Evolutionary conservation across 2,888 invertebrate genomes (phyloP).

Genomic region (Ectobius pallidus): DNA sequence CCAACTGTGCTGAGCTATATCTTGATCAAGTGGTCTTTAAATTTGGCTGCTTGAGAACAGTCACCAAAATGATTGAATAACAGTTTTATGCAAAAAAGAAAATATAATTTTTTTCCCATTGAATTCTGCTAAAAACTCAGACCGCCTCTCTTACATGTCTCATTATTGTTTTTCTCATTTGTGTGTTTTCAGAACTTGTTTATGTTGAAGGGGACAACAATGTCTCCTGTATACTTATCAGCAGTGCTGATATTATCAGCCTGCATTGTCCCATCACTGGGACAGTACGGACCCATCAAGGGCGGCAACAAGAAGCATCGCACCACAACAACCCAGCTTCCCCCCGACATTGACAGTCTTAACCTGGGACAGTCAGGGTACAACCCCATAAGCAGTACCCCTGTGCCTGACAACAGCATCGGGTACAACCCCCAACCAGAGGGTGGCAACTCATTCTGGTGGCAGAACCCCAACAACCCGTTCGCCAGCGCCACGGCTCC

Average conservation of each 20-base stretch:
- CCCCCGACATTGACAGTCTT: conserved; percentile 28
- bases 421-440: neutral
- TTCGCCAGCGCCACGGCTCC: neutral
- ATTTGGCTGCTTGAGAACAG: too few species aligned
- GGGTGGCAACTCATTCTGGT: neutral
- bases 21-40: too few species aligned
- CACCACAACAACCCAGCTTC: conserved; percentile 21
- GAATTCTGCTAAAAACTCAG: too few species aligned
- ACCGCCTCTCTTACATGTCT: too few species aligned
- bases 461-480: neutral
- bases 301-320: neutral
- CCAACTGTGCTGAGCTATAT: too few species aligned
- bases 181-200: too few species aligned
- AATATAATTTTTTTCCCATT: too few species aligned
- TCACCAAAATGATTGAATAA: too few species aligned
- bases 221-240: neutral
- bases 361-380: neutral
- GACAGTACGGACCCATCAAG: conserved; percentile 28
- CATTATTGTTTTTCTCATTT: too few species aligned
- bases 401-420: conserved; percentile 16
- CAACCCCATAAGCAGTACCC: conserved; percentile 21
- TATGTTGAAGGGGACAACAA: too few species aligned
- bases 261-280: neutral
- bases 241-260: neutral
- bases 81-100: too few species aligned